phyloP scores from a whole-genome alignment of 2,888 invertebrate genomes.

The Nysson spinosus region DNA sequence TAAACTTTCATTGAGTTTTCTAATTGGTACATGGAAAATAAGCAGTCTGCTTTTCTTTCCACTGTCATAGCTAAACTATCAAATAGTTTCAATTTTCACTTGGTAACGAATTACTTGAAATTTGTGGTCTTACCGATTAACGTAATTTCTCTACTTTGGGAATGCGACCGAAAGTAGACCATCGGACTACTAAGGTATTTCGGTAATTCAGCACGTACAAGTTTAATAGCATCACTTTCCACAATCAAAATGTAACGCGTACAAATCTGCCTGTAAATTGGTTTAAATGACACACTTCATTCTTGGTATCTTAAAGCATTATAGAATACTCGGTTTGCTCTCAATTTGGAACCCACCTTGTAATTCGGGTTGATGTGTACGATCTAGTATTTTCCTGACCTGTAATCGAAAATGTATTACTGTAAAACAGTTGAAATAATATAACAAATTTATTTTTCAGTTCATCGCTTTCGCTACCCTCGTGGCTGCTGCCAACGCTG shows the following conservation, averaged over 20 bases:
- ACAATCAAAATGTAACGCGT: conserved; percentile 10
- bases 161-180: conserved; percentile 20
- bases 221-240: conserved; percentile 24
- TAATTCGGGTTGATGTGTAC: no score
- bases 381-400: no score
- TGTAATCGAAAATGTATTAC: no score
- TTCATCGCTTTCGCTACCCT: conserved; percentile 76
- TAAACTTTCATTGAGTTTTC: neutral
- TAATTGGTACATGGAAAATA: no score
- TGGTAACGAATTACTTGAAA: neutral
- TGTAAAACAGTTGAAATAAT: no score
- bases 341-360: no score
- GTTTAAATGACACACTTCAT: no score
- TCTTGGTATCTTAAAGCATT: no score
- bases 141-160: neutral
- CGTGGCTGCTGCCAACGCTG: conserved; percentile 79
- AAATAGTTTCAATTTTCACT: neutral
- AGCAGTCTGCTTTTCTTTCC: neutral
- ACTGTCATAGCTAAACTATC: neutral
- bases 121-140: neutral
- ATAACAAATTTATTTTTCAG: conserved; percentile 67
- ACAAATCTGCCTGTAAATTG: no score
- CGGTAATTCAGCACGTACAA: conserved; percentile 16
- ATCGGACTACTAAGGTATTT: conserved; percentile 5
- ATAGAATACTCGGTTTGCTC: no score